Conservation (phyloP, 2,797 vertebrate species). For the Bradypodion pumilum region DNA sequence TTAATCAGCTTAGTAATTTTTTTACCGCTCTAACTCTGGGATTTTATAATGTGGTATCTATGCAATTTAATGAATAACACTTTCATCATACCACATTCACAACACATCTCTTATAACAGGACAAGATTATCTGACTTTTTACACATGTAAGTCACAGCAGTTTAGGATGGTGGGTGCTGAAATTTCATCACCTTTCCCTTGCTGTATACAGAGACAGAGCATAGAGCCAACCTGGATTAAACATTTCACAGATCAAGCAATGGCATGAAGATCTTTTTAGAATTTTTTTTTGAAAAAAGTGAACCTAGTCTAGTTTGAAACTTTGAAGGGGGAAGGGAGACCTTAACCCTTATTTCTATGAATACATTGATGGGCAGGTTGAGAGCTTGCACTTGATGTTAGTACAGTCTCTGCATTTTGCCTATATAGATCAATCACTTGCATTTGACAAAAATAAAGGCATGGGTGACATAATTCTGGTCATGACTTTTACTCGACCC, state of each 20-base stretch:
- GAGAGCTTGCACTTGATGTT: too few relatives aligned
- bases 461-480: not conserved
- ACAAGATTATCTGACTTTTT: slow-evolving; percentile 19
- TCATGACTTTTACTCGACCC: not conserved
- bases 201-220: not conserved
- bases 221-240: not conserved
- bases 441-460: not conserved
- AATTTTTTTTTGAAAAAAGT: too few relatives aligned
- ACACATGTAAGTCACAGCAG: slow-evolving; percentile 7
- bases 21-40: slow-evolving; percentile 32
- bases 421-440: not conserved
- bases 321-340: too few relatives aligned
- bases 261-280: not conserved
- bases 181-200: not conserved
- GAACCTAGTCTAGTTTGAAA: too few relatives aligned
- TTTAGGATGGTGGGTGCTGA: not conserved
- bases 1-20: slow-evolving; percentile 42
- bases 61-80: slow-evolving; percentile 36
- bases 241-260: not conserved
- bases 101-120: slow-evolving; percentile 21
- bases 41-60: slow-evolving; percentile 44
- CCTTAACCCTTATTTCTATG: too few relatives aligned
- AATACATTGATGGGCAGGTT: too few relatives aligned
- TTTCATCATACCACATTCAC: slow-evolving; percentile 19
- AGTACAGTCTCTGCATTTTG: not conserved